Base-by-base conservation (phyloP, 2,113 vertebrate genomes). In the Alces alces region DNA sequence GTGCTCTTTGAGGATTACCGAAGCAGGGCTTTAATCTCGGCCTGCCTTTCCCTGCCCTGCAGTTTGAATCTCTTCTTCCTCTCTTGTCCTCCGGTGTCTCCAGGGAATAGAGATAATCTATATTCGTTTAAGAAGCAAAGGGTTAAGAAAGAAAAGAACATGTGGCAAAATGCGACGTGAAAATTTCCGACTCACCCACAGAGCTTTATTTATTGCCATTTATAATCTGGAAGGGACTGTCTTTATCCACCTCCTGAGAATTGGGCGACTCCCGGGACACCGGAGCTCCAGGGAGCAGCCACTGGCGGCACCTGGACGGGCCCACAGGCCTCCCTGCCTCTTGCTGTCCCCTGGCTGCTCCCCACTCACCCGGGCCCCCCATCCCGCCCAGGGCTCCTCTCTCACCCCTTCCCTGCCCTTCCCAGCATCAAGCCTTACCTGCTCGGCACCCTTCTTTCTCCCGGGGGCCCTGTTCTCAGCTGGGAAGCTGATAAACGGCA, bases 401-500 rank as follows among this genome's bases (percentile, higher is more conserved):
- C 25, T 54, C 23, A 10, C 30, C 27, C 30, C 54, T 50, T 64
- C 33, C 45, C 33, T 14, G 9, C 47, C 27, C n/a, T 61, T 39
- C 43, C 36, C 61, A 2, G 23, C 4, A 19, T 60, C 36, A 80
- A 50, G 17, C 64, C 47, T 43, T 33, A 88, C 95, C 94, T 91
- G 73, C 43, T 76, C 39, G 2, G 28, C 21, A 7, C 30, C 45
- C n/a, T 10, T 13, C 11, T 27, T 43, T 93, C n/a, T 95, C 94
- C 94, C 73, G 28, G 43, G 91, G 96, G 64, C 94, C 78, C 93
- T 82, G 70, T 97, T 98, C 94, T 80, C 97, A 95, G 94, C 96
- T 94, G 84, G 45, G 91, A 80, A 97, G 93, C 97, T 96, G 95
- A 96, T 92, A 98, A 97, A 97, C 50, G 3, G 87, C 95, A 80